Evolutionary conservation across 2,888 invertebrate species (phyloP), one percentile per base, ranked within the genome.

Genomic region (Drosophila acutilabella): DNA sequence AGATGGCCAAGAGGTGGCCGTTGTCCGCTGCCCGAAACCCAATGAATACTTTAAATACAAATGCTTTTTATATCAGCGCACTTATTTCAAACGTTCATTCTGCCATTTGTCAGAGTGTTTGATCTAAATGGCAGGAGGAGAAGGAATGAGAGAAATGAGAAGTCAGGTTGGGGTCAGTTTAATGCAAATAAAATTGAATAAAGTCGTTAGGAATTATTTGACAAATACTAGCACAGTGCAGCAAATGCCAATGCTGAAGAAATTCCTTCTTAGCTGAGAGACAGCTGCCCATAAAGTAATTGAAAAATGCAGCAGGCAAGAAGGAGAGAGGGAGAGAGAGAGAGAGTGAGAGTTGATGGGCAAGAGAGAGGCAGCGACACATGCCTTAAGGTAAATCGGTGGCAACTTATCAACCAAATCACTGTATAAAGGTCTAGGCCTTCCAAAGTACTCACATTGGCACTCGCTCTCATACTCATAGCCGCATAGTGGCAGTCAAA

Each of bases 241-340:
- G 48, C 13, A 8, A 40, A 42, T 50, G 36, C 52, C 41, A 40
- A 42, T 50, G 40, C 47, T 30, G 36, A 42, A 13, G 30, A 41
- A 11, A 51, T 41, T 44, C 33, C 30, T 8, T n/a, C 20, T 8
- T 5, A 20, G 13, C 18, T 36, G 33, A 58, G 41, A 42, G 44
- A 65, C 52, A 61, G 62, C 60, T 68, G 52, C 36, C 64, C 80
- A 78, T 82, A 69, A 71, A 69, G 71, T 79, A 79, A 80, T 81
- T 86, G 83, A 79, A 77, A 85, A 83, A 56, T 78, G 74, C 81
- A 86, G 36, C 14, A 33, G 41, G 4, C 4, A 23, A 30, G 53
- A 58, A 18, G 14, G 38, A 36, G 41, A 38, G n/a, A 18, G 7
- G 1, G 14, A n/a, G 14, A 14, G n/a, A 14, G 16, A 5, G 23